Conservation (phyloP, 2,888 invertebrate genomes). For the Lobophora halterata region DNA sequence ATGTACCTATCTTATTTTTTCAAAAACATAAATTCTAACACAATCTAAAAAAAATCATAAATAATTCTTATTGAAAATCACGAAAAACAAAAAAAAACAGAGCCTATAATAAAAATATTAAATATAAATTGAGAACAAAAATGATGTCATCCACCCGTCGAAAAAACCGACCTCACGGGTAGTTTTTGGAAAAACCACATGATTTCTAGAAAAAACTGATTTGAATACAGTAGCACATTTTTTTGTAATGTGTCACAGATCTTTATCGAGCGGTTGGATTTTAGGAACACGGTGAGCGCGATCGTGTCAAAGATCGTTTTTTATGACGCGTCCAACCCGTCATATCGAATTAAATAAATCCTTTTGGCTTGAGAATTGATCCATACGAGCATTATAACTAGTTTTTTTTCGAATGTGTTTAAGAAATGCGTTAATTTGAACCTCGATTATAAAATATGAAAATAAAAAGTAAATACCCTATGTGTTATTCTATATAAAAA, state of each 20-base stretch:
- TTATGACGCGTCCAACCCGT: conserved; percentile 65
- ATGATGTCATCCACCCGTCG: conserved; percentile 51
- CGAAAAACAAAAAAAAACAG: conserved; percentile 20
- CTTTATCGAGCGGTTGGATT: conserved; percentile 72
- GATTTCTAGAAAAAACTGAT: conserved; percentile 59
- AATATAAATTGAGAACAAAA: conserved; percentile 47
- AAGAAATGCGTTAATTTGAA: conserved; percentile 1
- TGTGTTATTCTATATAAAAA: no score
- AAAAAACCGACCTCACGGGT: conserved; percentile 66
- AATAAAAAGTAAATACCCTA: no score
- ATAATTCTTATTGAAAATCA: no score
- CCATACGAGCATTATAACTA: conserved; percentile 52
- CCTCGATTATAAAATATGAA: no score
- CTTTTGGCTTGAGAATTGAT: conserved; percentile 60
- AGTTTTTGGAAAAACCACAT: conserved; percentile 60
- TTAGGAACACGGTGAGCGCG: conserved; percentile 72
- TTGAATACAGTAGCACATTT: conserved; percentile 75
- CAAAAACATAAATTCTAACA: no score
- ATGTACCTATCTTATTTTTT: no score
- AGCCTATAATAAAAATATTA: conserved; percentile 46
- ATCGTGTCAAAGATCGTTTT: conserved; percentile 58
- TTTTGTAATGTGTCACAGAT: conserved; percentile 72
- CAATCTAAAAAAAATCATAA: no score
- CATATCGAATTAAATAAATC: conserved; percentile 77
- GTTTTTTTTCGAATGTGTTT: no score